Evolutionary conservation across 2,888 invertebrate species (phyloP).

Genomic region (Podabrus alpinus): DNA sequence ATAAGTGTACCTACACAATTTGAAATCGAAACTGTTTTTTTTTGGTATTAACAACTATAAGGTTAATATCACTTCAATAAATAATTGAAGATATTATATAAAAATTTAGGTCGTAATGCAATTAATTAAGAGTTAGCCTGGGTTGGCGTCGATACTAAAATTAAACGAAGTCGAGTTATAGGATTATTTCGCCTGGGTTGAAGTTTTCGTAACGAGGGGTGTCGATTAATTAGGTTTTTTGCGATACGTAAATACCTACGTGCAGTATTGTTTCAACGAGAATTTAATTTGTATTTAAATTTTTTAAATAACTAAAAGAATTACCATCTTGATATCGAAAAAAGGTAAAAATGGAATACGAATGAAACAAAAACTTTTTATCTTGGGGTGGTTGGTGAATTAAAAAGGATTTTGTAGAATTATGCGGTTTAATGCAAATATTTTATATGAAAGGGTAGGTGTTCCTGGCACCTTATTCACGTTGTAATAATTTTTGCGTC

Average conservation of each 20-base stretch:
- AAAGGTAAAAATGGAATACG: neutral
- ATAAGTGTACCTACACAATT: no score
- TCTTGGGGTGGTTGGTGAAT: neutral
- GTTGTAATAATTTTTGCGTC: slow-evolving; percentile 27
- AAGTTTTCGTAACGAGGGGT: neutral
- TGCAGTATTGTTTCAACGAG: neutral
- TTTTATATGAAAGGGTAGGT: neutral
- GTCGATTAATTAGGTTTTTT: neutral
- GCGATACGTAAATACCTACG: neutral
- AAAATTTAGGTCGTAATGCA: no score
- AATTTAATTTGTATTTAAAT: neutral
- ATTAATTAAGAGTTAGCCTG: no score
- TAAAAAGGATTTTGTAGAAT: neutral
- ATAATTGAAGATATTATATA: no score
- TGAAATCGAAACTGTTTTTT: no score
- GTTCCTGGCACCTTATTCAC: neutral
- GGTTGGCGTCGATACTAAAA: neutral
- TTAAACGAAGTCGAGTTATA: neutral
- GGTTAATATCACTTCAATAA: no score
- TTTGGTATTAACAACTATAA: no score
- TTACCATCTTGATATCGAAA: neutral
- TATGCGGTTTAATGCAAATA: neutral
- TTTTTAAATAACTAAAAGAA: neutral
- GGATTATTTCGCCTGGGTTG: neutral
- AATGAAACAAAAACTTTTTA: neutral